Conservation (phyloP, 2,888 invertebrate species). For the Clanis bilineata region DNA sequence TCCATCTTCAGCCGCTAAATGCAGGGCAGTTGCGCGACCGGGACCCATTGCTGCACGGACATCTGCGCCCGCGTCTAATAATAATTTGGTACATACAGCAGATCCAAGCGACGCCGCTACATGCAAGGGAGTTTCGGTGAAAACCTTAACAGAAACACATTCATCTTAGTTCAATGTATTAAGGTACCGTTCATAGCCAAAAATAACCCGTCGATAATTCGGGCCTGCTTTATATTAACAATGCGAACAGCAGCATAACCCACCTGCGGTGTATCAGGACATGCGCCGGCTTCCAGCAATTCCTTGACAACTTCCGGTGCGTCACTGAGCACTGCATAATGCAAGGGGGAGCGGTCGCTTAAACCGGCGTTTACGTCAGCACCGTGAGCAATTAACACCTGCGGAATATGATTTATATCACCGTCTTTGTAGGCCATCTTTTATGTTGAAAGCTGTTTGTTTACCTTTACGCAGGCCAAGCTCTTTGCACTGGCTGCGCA, state of each 20-base stretch:
- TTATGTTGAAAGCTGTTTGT: slow-evolving; percentile 39
- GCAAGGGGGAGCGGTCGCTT: slow-evolving; percentile 87
- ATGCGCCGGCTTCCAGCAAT: slow-evolving; percentile 89
- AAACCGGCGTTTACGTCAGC: slow-evolving; percentile 91
- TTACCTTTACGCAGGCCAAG: slow-evolving; percentile 82
- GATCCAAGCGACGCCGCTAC: slow-evolving; percentile 90
- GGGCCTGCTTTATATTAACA: slow-evolving; percentile 19
- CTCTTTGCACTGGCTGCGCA: slow-evolving; percentile 88
- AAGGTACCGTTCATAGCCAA: slow-evolving; percentile 14
- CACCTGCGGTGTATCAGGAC: slow-evolving; percentile 91
- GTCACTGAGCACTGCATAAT: slow-evolving; percentile 91
- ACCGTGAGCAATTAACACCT: slow-evolving; percentile 85
- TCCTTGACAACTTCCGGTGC: slow-evolving; percentile 87
- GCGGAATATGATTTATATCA: slow-evolving; percentile 45
- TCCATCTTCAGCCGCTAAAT: slow-evolving; percentile 94
- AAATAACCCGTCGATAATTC: slow-evolving; percentile 16
- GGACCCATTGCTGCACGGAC: slow-evolving; percentile 88
- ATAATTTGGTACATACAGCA: slow-evolving; percentile 85
- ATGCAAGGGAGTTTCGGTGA: slow-evolving; percentile 92
- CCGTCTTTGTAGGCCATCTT: slow-evolving; percentile 37
- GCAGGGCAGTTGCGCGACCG: slow-evolving; percentile 89
- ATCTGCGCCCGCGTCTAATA: slow-evolving; percentile 90
- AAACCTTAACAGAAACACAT: slow-evolving; percentile 79
- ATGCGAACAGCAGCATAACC: slow-evolving; percentile 21
- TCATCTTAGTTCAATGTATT: neutral